phyloP scores from a whole-genome alignment of 1,140 invertebrate genomes.

The Drosophila ironensis region DNA sequence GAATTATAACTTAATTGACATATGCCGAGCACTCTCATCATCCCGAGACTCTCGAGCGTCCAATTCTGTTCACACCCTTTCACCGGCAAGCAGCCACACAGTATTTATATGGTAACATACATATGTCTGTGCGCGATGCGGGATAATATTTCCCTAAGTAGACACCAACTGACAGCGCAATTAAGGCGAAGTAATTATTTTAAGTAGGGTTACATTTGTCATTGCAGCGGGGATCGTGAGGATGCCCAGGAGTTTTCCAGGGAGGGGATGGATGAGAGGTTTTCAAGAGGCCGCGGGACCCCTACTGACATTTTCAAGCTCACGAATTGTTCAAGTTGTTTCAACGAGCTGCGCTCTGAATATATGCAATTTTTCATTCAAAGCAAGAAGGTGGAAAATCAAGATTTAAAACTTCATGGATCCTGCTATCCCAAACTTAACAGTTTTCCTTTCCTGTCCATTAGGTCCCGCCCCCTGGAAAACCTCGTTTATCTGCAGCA shows the following conservation, averaged over 20 bases:
- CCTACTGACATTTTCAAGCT: slow-evolving; percentile 14
- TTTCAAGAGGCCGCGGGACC: slow-evolving; percentile 16
- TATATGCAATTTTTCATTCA: too few species aligned
- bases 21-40: slow-evolving; percentile 60
- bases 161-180: slow-evolving; percentile 78
- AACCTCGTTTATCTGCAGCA: slow-evolving; percentile 12
- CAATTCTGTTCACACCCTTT: slow-evolving; percentile 34
- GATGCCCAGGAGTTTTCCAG: background rate
- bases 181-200: slow-evolving; percentile 79
- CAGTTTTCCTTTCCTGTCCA: too few species aligned
- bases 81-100: slow-evolving; percentile 2
- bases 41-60: background rate
- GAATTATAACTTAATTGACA: slow-evolving; percentile 78
- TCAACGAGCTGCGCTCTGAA: background rate
- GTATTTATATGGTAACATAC: slow-evolving; percentile 45
- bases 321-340: background rate
- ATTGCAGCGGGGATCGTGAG: slow-evolving; percentile 33
- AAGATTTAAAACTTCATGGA: too few species aligned
- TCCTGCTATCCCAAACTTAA: too few species aligned
- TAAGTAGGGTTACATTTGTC: slow-evolving; percentile 78
- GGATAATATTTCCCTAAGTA: slow-evolving; percentile 79
- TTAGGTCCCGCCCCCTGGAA: background rate
- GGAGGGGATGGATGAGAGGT: slow-evolving; percentile 9
- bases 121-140: slow-evolving; percentile 52
- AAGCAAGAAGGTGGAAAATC: too few species aligned